Evolutionary conservation across 2,888 invertebrate species (phyloP).

Genomic region (Leptopilina myrica): DNA sequence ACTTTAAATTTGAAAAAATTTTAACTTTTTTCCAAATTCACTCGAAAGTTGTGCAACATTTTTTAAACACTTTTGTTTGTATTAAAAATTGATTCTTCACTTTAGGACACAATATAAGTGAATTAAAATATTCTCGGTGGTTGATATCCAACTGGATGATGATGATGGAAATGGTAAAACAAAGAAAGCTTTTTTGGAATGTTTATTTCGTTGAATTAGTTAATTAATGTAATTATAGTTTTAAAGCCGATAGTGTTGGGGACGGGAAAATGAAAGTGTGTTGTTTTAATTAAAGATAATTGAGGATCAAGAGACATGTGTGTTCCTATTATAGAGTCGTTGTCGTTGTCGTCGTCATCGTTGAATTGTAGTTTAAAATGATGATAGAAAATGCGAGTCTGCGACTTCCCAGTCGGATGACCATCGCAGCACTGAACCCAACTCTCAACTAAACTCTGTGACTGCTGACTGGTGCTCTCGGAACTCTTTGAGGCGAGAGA

Average conservation of each 20-base stretch:
- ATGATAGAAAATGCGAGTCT: constrained; percentile 43
- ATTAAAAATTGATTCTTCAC: background rate
- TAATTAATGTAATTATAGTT: background rate
- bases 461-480: background rate
- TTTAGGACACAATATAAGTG: background rate
- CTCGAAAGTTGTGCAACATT: too few relatives aligned
- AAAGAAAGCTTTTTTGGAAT: background rate
- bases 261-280: background rate
- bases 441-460: constrained; percentile 44
- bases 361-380: constrained; percentile 26
- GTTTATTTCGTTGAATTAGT: constrained; percentile 1
- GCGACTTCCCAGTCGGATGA: constrained; percentile 71
- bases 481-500: constrained; percentile 54
- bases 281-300: constrained; percentile 21
- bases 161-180: background rate
- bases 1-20: too few relatives aligned
- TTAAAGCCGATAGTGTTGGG: background rate
- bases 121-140: too few relatives aligned
- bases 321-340: constrained; percentile 44
- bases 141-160: background rate
- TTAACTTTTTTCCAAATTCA: too few relatives aligned
- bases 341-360: too few relatives aligned
- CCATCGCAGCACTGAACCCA: constrained; percentile 73
- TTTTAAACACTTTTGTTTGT: too few relatives aligned
- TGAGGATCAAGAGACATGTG: background rate